Percentiles rank a stretch among this genome's conserved stretches.
Conservation (phyloP, 2,888 invertebrate species). For the Tetramorium bicarinatum region DNA sequence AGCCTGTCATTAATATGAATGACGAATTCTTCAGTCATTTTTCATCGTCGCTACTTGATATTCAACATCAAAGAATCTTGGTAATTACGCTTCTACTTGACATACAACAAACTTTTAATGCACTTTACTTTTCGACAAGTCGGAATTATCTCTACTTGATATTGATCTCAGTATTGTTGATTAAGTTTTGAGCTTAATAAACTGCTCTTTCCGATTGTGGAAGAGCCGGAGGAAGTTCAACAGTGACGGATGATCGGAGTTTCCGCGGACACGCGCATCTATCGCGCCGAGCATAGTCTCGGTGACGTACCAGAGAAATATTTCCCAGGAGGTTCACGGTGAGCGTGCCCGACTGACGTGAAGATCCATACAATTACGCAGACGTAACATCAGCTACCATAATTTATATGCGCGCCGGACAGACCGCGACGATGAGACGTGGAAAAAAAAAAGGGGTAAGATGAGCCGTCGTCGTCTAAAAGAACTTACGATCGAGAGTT, state of each 20-base stretch:
- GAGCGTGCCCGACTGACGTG: slow-evolving; percentile 31
- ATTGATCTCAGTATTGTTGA: background rate
- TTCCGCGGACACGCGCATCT: slow-evolving; percentile 31
- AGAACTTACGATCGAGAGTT: slow-evolving; percentile 44
- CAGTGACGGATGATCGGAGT: slow-evolving; percentile 42
- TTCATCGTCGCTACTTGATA: background rate
- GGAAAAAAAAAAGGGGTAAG: slow-evolving; percentile 33
- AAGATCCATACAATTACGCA: slow-evolving; percentile 43
- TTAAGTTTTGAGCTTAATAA: slow-evolving; percentile 1
- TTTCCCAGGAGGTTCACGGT: slow-evolving; percentile 48
- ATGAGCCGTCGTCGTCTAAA: slow-evolving; percentile 46
- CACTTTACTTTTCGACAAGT: background rate
- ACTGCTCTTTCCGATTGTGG: background rate
- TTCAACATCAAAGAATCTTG: background rate
- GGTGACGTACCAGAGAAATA: slow-evolving; percentile 25
- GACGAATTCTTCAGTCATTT: slow-evolving; percentile 10
- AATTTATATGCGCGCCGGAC: slow-evolving; percentile 64
- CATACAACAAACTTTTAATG: background rate
- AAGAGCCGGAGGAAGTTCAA: background rate
- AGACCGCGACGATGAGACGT: slow-evolving; percentile 70
- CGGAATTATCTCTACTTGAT: background rate
- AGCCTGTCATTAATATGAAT: slow-evolving; percentile 12
- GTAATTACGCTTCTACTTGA: background rate
- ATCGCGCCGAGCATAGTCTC: slow-evolving; percentile 26
- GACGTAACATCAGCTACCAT: slow-evolving; percentile 38